Percentiles rank a stretch among this genome's conserved stretches.
Evolutionary conservation across 2,888 invertebrate genomes (phyloP).

Genomic region (Megamerina dolium): DNA sequence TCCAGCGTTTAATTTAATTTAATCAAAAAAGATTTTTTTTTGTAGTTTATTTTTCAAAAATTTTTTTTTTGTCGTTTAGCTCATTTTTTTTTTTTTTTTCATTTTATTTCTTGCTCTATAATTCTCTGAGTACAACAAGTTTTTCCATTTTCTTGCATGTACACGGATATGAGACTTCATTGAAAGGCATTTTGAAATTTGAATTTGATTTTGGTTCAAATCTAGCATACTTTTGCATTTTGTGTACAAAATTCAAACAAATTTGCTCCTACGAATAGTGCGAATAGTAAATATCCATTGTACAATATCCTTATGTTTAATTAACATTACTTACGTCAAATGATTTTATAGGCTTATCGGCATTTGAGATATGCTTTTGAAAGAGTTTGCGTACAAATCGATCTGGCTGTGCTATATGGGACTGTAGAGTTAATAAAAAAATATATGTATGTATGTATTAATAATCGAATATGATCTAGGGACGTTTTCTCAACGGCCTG

Average conservation of each 20-base stretch:
- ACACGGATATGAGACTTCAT: slow-evolving; percentile 20
- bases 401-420: slow-evolving; percentile 33
- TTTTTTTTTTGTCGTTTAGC: no score
- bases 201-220: slow-evolving; percentile 26
- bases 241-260: slow-evolving; percentile 29
- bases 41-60: no score
- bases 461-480: no score
- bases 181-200: slow-evolving; percentile 12
- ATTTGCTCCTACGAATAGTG: slow-evolving; percentile 24
- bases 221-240: slow-evolving; percentile 26
- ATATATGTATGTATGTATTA: no score
- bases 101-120: no score
- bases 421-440: no score
- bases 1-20: no score
- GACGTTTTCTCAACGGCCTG: no score
- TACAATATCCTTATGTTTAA: no score
- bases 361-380: slow-evolving; percentile 26
- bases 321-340: slow-evolving; percentile 30
- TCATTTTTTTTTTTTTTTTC: no score
- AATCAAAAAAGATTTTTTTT: no score
- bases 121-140: background rate
- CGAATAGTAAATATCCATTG: no score
- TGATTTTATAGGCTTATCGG: slow-evolving; percentile 26
- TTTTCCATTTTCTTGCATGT: slow-evolving; percentile 23
- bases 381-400: slow-evolving; percentile 35